Evolutionary conservation across 2,888 invertebrate genomes (phyloP).

Genomic region (Anorthoa munda): DNA sequence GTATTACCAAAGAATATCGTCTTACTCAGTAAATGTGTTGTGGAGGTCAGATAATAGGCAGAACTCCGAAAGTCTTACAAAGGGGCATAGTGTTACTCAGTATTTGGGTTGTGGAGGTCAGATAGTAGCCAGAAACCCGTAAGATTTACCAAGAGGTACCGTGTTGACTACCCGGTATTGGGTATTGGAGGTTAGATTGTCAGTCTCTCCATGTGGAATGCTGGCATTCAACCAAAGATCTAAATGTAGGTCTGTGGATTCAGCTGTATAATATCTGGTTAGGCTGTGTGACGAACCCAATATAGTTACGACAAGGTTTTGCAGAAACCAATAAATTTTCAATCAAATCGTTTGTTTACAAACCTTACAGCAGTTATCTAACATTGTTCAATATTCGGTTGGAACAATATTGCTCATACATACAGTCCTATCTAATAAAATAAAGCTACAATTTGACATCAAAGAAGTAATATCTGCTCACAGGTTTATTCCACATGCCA

Average conservation of each 20-base stretch:
- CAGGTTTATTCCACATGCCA: conserved; percentile 7
- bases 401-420: background rate
- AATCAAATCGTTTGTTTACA: background rate
- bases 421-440: background rate
- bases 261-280: no score
- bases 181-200: no score
- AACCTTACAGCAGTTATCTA: background rate
- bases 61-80: background rate
- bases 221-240: no score
- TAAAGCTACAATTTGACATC: background rate
- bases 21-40: no score
- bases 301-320: background rate
- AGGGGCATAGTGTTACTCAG: background rate
- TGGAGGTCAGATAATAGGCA: no score
- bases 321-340: background rate
- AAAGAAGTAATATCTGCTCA: conserved; percentile 5
- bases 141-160: no score
- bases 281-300: no score
- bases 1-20: no score
- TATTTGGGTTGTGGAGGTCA: background rate
- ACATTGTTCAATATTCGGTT: background rate
- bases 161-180: no score
- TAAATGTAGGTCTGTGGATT: no score
- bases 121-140: no score
- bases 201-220: no score